Evolutionary conservation across 2,113 vertebrate species (phyloP).

Genomic region (Shinisaurus crocodilurus): DNA sequence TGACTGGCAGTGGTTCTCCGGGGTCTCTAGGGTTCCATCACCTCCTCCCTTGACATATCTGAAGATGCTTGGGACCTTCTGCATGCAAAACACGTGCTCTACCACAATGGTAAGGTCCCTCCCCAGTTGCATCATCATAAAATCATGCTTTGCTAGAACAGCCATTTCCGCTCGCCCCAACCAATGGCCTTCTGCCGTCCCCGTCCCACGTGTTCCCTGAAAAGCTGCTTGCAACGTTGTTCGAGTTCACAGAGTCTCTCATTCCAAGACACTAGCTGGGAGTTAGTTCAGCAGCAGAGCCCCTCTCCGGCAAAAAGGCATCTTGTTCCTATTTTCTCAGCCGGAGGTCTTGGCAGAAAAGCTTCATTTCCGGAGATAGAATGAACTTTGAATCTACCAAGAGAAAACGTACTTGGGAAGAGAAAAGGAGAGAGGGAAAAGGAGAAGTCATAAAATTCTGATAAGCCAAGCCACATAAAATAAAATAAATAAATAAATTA

Average conservation of each 20-base stretch:
- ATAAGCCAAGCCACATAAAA: conserved; percentile 28
- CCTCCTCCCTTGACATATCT: not conserved
- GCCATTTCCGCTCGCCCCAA: not conserved
- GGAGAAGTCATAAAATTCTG: conserved; percentile 23
- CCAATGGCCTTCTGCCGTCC: not conserved
- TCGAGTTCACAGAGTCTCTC: not conserved
- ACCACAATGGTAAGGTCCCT: not conserved
- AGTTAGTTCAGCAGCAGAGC: conserved; percentile 38
- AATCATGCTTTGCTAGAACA: not conserved
- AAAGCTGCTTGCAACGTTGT: not conserved
- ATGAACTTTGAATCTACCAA: conserved; percentile 64
- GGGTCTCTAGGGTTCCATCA: not conserved
- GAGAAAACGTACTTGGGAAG: conserved; percentile 46
- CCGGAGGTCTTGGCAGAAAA: conserved; percentile 67
- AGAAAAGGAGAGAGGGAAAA: not conserved
- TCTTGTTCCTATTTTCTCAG: conserved; percentile 68
- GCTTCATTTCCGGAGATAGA: conserved; percentile 64
- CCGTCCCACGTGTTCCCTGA: not conserved
- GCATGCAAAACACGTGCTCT: not conserved
- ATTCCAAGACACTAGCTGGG: conserved; percentile 12
- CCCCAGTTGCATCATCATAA: no score
- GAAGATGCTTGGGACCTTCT: not conserved
- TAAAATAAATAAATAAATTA: not conserved
- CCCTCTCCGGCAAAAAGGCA: conserved; percentile 48
- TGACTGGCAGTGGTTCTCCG: not conserved